Conservation (phyloP, 2,113 vertebrate species). For the Scophthalmus maximus region DNA sequence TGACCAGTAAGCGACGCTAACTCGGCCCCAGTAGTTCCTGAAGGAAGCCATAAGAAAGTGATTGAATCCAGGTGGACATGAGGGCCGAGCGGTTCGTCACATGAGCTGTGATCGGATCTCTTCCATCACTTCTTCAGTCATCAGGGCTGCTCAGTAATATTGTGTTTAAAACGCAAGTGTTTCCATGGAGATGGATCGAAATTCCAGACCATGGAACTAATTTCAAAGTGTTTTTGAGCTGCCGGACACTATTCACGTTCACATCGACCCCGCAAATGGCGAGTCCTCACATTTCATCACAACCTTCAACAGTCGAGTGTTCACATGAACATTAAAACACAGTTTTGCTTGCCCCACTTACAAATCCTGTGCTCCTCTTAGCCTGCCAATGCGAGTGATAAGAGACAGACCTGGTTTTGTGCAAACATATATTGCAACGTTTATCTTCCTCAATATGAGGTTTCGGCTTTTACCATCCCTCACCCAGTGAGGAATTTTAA, state of each 20-base stretch:
- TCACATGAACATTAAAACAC: too few relatives aligned
- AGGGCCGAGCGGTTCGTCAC: background rate
- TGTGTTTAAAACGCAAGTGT: background rate
- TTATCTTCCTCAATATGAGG: too few relatives aligned
- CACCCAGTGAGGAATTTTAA: background rate
- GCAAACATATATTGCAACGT: too few relatives aligned
- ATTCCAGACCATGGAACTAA: too few relatives aligned
- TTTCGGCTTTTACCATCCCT: background rate
- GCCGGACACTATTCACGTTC: background rate
- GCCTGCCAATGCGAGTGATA: too few relatives aligned
- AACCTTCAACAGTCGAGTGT: too few relatives aligned
- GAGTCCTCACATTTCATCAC: too few relatives aligned
- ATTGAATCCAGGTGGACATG: background rate
- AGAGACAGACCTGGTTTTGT: too few relatives aligned
- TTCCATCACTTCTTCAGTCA: background rate
- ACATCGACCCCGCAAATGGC: too few relatives aligned
- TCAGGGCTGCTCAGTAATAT: background rate
- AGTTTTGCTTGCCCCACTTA: too few relatives aligned
- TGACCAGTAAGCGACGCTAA: background rate
- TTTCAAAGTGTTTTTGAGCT: background rate
- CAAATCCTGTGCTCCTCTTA: too few relatives aligned
- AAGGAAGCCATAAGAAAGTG: background rate
- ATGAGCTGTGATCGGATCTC: too few relatives aligned
- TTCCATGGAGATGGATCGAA: background rate
- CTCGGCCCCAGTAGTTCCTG: background rate